Evolutionary conservation across 2,888 invertebrate genomes (phyloP), one percentile per base, ranked within the genome.

Genomic region (Octonoba sinensis): DNA sequence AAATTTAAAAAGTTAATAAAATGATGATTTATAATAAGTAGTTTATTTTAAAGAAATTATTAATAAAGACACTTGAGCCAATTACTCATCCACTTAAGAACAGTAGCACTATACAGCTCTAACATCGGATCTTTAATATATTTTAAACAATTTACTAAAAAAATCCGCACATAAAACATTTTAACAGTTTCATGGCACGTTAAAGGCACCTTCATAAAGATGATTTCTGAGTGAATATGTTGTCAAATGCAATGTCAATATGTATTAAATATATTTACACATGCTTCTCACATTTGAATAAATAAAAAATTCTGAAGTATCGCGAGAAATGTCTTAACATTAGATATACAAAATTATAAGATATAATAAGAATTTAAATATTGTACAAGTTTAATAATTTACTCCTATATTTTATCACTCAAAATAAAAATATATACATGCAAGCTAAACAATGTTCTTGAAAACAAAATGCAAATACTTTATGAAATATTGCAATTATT

Each of bases 201-300:
- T 49, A 64, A 70, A 81, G 81, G 81, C 81, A 81, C 81, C 69
- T 60, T 62, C 62, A 79, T 54, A 73, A 64, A 69, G 57, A 78
- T 78, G 72, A 66, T 51, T 57, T 66, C 66, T 56, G 62, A 64
- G 57, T 77, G 66, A 77, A 70, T 56, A 77, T 77, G 77, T 70
- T 11, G 11, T 36, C 36, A 36, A 36, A 36, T 36, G 36, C 36
- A 36, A 36, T 36, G 36, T 36, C 36, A 36, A 36, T 62, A 64
- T 62, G 57, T 59, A 70, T 44, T 64, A 70, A 77, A 70, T 70
- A 77, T 69, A 76, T 64, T 16, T 65, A 65, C 47, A 65, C 15
- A 22, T 49, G 49, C 65, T 46, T n/a, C 22, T 8, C 44, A 36
- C 20, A 47, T 22, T 65, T 49, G 24, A 65, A 49, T 24, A 65